Percentiles rank a stretch among this genome's conserved stretches.
Conservation (phyloP, 2,888 invertebrate species). For the Drosophila infuscata region DNA sequence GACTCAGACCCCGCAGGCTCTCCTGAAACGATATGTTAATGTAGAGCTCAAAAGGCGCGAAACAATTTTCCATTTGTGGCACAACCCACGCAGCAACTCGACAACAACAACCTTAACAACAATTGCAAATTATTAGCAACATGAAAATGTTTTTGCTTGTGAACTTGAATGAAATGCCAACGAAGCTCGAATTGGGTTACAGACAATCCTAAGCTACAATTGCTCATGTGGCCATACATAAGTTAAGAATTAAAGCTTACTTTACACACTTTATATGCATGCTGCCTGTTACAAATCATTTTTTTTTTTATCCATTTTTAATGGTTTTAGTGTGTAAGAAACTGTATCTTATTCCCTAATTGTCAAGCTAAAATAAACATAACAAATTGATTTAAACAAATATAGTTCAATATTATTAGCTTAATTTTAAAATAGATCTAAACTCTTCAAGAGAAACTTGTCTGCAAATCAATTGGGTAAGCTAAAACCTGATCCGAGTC, state of each 20-base stretch:
- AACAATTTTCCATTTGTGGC: slow-evolving; percentile 61
- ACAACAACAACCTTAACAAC: slow-evolving; percentile 19
- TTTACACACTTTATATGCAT: not conserved
- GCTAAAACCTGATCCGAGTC: not conserved
- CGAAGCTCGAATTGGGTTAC: slow-evolving; percentile 71
- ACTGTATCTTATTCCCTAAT: not conserved
- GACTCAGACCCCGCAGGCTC: slow-evolving; percentile 13
- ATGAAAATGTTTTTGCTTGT: slow-evolving; percentile 59
- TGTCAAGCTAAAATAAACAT: not conserved
- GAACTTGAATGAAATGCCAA: slow-evolving; percentile 76
- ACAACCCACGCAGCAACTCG: slow-evolving; percentile 65
- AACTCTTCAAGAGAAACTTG: slow-evolving; percentile 29
- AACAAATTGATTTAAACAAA: slow-evolving; percentile 7
- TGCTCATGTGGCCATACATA: not conserved
- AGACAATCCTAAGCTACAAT: slow-evolving; percentile 57
- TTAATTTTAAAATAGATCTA: slow-evolving; percentile 21
- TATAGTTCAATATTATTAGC: slow-evolving; percentile 34
- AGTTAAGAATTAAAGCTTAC: not conserved
- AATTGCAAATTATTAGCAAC: slow-evolving; percentile 23
- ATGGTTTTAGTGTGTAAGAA: not conserved
- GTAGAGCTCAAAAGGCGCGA: slow-evolving; percentile 63
- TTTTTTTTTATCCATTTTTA: not conserved
- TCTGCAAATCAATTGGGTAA: slow-evolving; percentile 34
- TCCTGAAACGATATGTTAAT: slow-evolving; percentile 40
- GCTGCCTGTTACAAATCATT: not conserved